A percentile compares a stretch with the other conserved stretches of the same genome.
These are phyloP conservation scores for Gorsachius magnificus DNA, from an alignment of 2,797 vertebrate species.

Conservation along the genomic window DNA sequence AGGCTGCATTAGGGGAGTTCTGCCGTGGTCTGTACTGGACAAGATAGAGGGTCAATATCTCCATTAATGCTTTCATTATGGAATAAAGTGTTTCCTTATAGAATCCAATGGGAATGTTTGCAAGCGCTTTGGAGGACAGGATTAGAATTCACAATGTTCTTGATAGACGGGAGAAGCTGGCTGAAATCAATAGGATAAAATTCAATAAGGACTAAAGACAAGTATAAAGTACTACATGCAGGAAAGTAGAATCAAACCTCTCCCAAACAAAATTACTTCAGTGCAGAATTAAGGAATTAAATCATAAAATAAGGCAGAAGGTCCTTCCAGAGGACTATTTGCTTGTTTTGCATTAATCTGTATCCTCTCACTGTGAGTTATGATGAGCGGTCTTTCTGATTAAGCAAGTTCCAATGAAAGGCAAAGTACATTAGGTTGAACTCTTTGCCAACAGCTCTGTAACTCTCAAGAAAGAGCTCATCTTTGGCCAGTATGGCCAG, in stretches of 20 bases:
- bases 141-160: not conserved
- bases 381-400: not conserved
- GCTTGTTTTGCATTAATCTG: not conserved
- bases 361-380: not conserved
- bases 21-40: not conserved
- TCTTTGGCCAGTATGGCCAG: not conserved
- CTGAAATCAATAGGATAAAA: not conserved
- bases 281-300: not conserved
- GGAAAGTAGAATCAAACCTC: not conserved
- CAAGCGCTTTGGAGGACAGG: not conserved
- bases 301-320: not conserved
- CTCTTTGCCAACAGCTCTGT: not conserved
- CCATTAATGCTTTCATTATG: not conserved
- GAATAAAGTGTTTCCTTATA: not conserved
- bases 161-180: not conserved
- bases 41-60: not conserved
- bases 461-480: not conserved
- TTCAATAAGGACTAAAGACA: not conserved
- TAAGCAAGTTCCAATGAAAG: not conserved
- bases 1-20: not conserved
- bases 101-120: not conserved
- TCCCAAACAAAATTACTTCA: not conserved
- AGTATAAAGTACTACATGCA: not conserved
- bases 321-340: not conserved
- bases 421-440: not conserved